phyloP scores from a whole-genome alignment of 2,113 vertebrate species.

The Alexandromys fortis region DNA sequence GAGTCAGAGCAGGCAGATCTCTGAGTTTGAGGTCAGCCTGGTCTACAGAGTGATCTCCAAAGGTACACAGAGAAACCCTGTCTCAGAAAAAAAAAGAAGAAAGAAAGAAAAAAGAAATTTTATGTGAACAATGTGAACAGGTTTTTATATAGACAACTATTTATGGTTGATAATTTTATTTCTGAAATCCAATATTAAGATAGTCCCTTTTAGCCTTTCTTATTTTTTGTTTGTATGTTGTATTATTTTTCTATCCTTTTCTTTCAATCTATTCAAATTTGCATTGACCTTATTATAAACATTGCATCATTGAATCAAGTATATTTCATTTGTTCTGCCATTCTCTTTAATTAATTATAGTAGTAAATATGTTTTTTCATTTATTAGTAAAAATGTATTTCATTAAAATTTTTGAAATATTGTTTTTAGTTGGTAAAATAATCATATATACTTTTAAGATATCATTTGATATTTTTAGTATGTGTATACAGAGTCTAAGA shows the following conservation, averaged over 20 bases:
- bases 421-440: neutral
- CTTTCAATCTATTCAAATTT: constrained; percentile 2
- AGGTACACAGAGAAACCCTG: no score
- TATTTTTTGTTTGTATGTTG: neutral
- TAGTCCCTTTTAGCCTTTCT: neutral
- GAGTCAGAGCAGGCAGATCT: no score
- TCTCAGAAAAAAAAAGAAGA: no score
- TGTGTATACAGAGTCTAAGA: neutral
- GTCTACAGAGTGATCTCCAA: no score
- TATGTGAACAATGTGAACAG: neutral
- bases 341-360: neutral
- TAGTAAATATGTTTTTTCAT: neutral
- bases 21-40: no score
- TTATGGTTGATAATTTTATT: constrained; percentile 16
- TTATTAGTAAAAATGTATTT: neutral
- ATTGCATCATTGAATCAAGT: neutral
- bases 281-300: neutral
- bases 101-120: neutral
- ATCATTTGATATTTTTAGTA: neutral
- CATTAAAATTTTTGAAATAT: neutral
- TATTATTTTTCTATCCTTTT: neutral
- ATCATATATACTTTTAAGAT: neutral
- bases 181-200: neutral
- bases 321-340: neutral
- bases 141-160: constrained; percentile 7